Evolutionary conservation across 1,140 invertebrate genomes (phyloP), one percentile per base, ranked within the genome.

Genomic region (Panonychus citri): DNA sequence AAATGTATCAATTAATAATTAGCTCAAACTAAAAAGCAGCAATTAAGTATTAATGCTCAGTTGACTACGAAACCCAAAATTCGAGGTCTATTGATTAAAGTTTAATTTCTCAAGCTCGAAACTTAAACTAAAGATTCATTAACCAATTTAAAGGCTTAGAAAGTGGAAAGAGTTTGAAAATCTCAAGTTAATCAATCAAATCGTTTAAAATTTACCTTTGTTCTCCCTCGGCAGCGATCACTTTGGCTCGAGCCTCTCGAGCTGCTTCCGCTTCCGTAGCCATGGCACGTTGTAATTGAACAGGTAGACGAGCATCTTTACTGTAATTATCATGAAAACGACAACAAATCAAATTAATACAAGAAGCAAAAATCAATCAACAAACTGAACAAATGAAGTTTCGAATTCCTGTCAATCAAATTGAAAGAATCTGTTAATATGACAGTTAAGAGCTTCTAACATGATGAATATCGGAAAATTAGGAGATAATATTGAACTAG

Each of bases 31-130:
- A n/a, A 40, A 1, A 40, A 7, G 7, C 19, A 40, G 13, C 13
- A 40, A 3, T 40, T n/a, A 17, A 13, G 39, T 17, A 40, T 13
- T 40, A 7, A 39, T 53, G 69, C 19, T 12, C 78, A 76, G 53
- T 91, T 85, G 24, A 90, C 80, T 66, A 91, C 85, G 7, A 85
- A 82, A 24, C 87, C 87, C 65, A 89, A 83, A 60, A 85, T 84
- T 0, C 91, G 72, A 1, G 87, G 83, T 50, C 81, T 71, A 0
- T n/a, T n/a, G n/a, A n/a, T n/a, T n/a, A n/a, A n/a, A n/a, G n/a
- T n/a, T n/a, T n/a, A 85, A 83, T n/a, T n/a, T n/a, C n/a, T n/a
- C n/a, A n/a, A n/a, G n/a, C n/a, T n/a, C n/a, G n/a, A n/a, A n/a
- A n/a, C n/a, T n/a, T n/a, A n/a, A n/a, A n/a, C n/a, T n/a, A n/a